Base-by-base conservation (phyloP, 1,140 invertebrate species). In the Argopecten irradians region DNA sequence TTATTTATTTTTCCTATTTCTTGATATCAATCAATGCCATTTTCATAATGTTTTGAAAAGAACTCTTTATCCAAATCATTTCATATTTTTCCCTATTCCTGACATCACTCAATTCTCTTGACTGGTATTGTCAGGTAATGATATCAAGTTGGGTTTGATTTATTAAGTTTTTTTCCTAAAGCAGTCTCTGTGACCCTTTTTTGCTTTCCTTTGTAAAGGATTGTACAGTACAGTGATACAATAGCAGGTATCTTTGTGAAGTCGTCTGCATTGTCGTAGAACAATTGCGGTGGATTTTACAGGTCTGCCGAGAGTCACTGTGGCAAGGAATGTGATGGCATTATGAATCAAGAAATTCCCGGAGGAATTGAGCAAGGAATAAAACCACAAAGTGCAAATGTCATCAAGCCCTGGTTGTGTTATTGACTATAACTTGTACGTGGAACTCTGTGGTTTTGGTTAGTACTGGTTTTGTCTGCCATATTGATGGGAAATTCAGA, bases 381-480 rank as follows among this genome's bases (percentile, higher is more conserved):
- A 71, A 71, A 71, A 71, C 55, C 55, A 71, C 55, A 71, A 71
- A 71, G 55, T 71, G 55, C 55, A 28, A 71, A 71, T 71, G 55
- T 71, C 55, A 71, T n/a, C 8, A 71, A 16, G 55, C 16, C 22
- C 11, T 71, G 55, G 14, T n/a, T 71, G 55, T 71, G 55, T 71
- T 28, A n/a, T 7, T 5, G n/a, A 28, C 5, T 28, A 71, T 71
- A 71, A 28, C 36, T 13, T 22, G n/a, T 8, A 71, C 28, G 55
- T n/a, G 5, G n/a, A 55, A 71, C 55, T 28, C 55, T 28, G 55
- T n/a, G 19, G 55, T 28, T 71, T 16, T 71, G n/a, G 11, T 16
- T 71, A 11, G 11, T 8, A 71, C n/a, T 71, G 22, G 22, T 28
- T 71, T 71, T 16, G 7, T 39, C 16, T 71, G 55, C n/a, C n/a